Percentiles rank a stretch among this genome's conserved stretches.
Evolutionary conservation across 1,140 invertebrate species (phyloP).

Genomic region (Phortica variegata): DNA sequence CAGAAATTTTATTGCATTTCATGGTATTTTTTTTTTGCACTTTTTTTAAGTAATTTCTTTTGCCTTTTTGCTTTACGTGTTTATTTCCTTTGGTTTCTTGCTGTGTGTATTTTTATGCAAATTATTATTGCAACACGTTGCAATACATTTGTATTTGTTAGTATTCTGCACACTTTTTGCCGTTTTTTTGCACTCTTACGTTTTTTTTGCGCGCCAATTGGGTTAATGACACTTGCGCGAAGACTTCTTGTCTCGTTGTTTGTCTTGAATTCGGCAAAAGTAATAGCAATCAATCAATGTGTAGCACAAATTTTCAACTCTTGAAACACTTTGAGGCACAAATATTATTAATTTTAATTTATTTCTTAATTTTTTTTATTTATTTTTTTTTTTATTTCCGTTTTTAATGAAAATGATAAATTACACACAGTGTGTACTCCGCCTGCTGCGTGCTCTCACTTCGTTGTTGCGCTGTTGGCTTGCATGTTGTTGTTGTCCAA

Average conservation of each 20-base stretch:
- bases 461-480: constrained; percentile 17
- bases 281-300: too few relatives aligned
- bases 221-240: constrained; percentile 54
- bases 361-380: too few relatives aligned
- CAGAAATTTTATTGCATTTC: constrained; percentile 9
- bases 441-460: too few relatives aligned
- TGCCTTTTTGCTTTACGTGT: constrained; percentile 3
- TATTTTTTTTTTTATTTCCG: too few relatives aligned
- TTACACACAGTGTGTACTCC: too few relatives aligned
- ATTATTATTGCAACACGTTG: constrained; percentile 53
- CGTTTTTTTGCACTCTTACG: constrained; percentile 2
- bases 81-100: constrained; percentile 41
- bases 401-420: too few relatives aligned
- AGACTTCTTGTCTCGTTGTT: too few relatives aligned
- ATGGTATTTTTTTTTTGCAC: constrained; percentile 11
- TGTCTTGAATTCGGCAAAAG: too few relatives aligned
- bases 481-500: constrained; percentile 37
- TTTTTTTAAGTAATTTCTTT: not conserved
- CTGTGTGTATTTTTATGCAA: constrained; percentile 36
- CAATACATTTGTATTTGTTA: constrained; percentile 22
- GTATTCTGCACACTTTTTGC: constrained; percentile 4
- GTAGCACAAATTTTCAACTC: too few relatives aligned
- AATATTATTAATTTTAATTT: too few relatives aligned
- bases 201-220: constrained; percentile 31
- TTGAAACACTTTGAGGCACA: too few relatives aligned